Percentiles rank a stretch among this genome's conserved stretches.
Evolutionary conservation across 2,797 vertebrate species (phyloP).

Genomic region (Megaceryle alcyon): DNA sequence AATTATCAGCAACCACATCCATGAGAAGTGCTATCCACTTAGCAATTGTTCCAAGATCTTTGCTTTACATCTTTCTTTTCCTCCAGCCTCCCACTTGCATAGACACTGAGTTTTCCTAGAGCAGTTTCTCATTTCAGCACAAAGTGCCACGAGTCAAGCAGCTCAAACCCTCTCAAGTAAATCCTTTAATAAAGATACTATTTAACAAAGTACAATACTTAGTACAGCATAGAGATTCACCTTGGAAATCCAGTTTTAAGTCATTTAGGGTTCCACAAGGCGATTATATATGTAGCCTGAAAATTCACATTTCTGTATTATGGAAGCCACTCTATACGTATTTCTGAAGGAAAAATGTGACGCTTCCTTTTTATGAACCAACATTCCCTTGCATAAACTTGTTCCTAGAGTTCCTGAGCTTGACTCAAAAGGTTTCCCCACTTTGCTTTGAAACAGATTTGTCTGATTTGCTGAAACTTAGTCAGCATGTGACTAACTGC

Average conservation of each 20-base stretch:
- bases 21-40: not conserved
- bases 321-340: not conserved
- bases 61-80: not conserved
- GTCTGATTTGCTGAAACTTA: not conserved
- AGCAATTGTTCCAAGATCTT: not conserved
- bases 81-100: not conserved
- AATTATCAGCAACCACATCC: not conserved
- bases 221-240: not conserved
- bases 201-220: not conserved
- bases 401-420: not conserved
- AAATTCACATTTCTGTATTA: not conserved
- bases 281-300: not conserved
- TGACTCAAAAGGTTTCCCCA: not conserved
- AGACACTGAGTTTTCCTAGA: not conserved
- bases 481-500: not conserved
- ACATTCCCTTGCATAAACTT: not conserved
- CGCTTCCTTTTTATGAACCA: not conserved
- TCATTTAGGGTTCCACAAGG: not conserved
- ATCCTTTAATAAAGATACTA: not conserved
- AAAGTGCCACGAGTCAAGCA: not conserved
- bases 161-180: not conserved
- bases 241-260: not conserved
- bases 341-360: not conserved
- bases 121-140: not conserved
- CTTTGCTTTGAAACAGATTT: not conserved